Evolutionary conservation across 1,140 invertebrate genomes (phyloP).

Genomic region (Drepana arcuata): DNA sequence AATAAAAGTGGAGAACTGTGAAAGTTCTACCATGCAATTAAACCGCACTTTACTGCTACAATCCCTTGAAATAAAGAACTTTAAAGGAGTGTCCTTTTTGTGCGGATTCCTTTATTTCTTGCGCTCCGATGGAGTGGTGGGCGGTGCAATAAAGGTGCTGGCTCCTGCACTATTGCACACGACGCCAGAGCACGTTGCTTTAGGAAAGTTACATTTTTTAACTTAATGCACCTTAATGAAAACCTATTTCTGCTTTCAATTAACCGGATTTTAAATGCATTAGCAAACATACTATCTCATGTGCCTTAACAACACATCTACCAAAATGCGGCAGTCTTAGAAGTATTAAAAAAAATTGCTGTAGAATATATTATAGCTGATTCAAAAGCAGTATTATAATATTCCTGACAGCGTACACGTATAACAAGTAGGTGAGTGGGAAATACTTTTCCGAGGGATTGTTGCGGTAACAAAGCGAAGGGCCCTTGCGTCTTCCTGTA

Average conservation of each 20-base stretch:
- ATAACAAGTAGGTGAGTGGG: no score
- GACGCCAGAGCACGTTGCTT: constrained; percentile 14
- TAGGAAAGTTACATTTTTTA: constrained; percentile 16
- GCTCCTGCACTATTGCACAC: constrained; percentile 43
- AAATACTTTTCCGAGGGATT: constrained; percentile 47
- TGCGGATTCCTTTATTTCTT: constrained; percentile 53
- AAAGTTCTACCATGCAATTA: constrained; percentile 60
- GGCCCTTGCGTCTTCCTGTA: constrained; percentile 31
- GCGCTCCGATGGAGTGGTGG: constrained; percentile 50
- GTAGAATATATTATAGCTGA: no score
- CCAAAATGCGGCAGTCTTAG: no score
- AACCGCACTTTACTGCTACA: constrained; percentile 60
- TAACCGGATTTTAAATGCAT: constrained; percentile 9
- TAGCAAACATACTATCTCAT: no score
- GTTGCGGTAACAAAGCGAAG: constrained; percentile 38
- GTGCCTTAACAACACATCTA: no score
- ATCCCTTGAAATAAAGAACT: constrained; percentile 62
- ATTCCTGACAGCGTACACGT: no score
- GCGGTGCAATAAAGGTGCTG: constrained; percentile 42
- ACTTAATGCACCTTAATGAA: no score
- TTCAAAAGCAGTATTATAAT: no score
- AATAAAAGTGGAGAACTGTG: constrained; percentile 43
- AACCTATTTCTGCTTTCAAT: constrained; percentile 8
- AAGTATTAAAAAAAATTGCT: no score
- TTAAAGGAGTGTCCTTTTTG: constrained; percentile 56